Evolutionary conservation across 2,113 vertebrate genomes (phyloP), one percentile per base, ranked within the genome.

Genomic region (Laterallus jamaicensis): DNA sequence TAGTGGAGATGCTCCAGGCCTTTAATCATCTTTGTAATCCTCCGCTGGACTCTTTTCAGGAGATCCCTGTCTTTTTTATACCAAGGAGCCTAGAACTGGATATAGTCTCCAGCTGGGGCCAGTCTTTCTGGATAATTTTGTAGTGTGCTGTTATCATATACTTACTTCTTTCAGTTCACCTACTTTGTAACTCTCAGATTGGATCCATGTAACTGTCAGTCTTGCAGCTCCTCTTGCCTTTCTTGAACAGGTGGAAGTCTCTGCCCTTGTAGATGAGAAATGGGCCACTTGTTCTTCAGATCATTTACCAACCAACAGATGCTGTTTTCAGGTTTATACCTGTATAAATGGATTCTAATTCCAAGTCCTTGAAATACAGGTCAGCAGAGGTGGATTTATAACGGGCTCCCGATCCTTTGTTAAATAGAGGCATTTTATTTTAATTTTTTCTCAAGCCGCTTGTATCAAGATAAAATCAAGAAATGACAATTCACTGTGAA

Each of bases 361-460:
- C 12, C 1, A 52, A 60, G 26, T 40, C 15, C 13, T 8, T 62
- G 39, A 80, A 86, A 59, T 52, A 32, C 66, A 19, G 4, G 6
- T 58, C 29, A 68, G 9, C 19, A 55, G 59, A 60, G 11, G n/a
- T 4, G 70, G 26, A 58, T 10, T 12, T 63, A 63, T 29, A 66
- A 25, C 2, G 25, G 15, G 20, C 4, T 91, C 6, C 24, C 0
- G 1, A 67, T 55, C 12, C 12, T 67, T 60, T 1, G 0, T 59
- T 93, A 82, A 28, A 29, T 20, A 4, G 4, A 19, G 2, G 4
- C 2, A n/a, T 50, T 74, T 70, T 71, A 28, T 77, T 88, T 84
- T 66, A 42, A 49, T 22, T 58, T 91, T 94, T 55, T 47, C 16
- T 79, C 3, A 5, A 71, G 12, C 25, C 68, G 13, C 7, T 79